phyloP scores from a whole-genome alignment of 1,140 invertebrate genomes.

The Paralvinella palmiformis region DNA sequence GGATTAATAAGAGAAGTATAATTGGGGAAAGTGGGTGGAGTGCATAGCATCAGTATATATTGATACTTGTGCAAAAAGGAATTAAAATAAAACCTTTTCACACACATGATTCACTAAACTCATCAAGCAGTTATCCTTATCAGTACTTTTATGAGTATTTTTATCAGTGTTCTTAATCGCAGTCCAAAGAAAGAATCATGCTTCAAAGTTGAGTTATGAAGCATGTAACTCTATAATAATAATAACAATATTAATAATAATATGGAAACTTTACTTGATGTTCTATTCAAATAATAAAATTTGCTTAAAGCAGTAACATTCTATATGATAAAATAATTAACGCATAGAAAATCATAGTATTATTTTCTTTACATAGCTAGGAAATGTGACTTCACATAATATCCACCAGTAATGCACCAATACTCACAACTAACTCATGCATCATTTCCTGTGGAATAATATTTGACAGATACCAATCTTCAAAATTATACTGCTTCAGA shows the following conservation, averaged over 20 bases:
- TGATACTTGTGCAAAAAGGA: too few species aligned
- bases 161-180: too few species aligned
- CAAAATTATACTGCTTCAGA: conserved; percentile 42
- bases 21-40: too few species aligned
- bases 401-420: neutral
- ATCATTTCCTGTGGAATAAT: conserved; percentile 40
- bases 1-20: too few species aligned
- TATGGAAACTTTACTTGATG: conserved; percentile 7
- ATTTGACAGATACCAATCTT: conserved; percentile 45
- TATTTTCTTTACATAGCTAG: neutral
- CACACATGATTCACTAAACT: too few species aligned
- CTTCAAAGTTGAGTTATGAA: too few species aligned
- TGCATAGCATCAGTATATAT: too few species aligned
- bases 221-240: too few species aligned
- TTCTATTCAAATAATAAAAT: neutral
- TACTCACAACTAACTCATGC: conserved; percentile 38
- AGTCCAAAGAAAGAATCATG: too few species aligned
- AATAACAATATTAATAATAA: neutral
- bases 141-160: too few species aligned
- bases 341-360: neutral
- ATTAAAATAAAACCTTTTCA: too few species aligned
- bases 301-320: conserved; percentile 1
- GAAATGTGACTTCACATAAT: neutral
- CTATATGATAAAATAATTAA: neutral
- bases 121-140: too few species aligned